Evolutionary conservation across 2,113 vertebrate genomes (phyloP).

Genomic region (Collichthys lucidus): DNA sequence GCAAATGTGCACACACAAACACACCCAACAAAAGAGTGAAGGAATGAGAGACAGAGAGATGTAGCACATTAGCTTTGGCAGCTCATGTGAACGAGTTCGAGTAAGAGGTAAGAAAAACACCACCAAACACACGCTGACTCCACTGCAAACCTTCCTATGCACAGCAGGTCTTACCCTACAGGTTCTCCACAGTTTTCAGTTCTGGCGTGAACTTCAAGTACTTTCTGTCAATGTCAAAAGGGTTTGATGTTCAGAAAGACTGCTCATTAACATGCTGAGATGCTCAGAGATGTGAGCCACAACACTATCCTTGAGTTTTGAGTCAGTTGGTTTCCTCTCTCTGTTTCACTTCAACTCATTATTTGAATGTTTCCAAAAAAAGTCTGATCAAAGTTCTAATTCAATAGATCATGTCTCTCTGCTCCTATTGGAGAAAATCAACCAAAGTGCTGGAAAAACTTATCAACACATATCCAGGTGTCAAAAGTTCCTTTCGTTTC

Average conservation of each 20-base stretch:
- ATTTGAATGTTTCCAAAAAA: slow-evolving; percentile 53
- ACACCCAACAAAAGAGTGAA: neutral
- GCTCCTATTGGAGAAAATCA: slow-evolving; percentile 30
- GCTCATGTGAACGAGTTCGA: neutral
- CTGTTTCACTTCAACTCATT: slow-evolving; percentile 52
- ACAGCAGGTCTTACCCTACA: neutral
- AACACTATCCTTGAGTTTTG: slow-evolving; percentile 33
- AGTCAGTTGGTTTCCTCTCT: slow-evolving; percentile 24
- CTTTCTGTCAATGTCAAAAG: slow-evolving; percentile 35
- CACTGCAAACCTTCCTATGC: slow-evolving; percentile 16
- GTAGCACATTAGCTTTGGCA: slow-evolving; percentile 12
- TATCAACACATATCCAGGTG: slow-evolving; percentile 37
- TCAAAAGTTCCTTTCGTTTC: slow-evolving; percentile 30
- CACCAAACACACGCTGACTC: slow-evolving; percentile 29
- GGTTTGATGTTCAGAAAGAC: slow-evolving; percentile 40
- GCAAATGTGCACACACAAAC: neutral
- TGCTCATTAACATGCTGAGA: slow-evolving; percentile 45
- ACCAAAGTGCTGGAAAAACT: slow-evolving; percentile 15
- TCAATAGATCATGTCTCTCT: slow-evolving; percentile 15
- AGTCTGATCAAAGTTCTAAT: slow-evolving; percentile 63
- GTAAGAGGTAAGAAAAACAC: slow-evolving; percentile 13
- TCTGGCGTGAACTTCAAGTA: slow-evolving; percentile 17
- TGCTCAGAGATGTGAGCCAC: slow-evolving; percentile 22
- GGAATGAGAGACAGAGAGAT: slow-evolving; percentile 2
- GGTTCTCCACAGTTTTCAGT: slow-evolving; percentile 1